Percentiles rank a stretch among this genome's conserved stretches.
Conservation (phyloP, 2,113 vertebrate species). For the Erinaceus europaeus region DNA sequence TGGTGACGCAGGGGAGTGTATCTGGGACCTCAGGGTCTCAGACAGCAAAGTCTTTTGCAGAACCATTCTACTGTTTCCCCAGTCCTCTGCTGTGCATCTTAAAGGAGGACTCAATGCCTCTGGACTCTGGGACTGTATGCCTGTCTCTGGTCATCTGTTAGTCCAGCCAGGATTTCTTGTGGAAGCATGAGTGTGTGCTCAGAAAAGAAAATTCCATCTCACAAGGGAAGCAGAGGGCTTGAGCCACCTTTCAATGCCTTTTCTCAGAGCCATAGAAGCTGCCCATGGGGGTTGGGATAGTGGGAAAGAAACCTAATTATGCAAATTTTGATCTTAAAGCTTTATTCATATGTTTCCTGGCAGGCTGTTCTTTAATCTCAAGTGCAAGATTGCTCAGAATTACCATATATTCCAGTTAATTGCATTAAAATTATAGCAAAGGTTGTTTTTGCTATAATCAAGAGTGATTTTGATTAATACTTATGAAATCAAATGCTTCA, state of each 20-base stretch:
- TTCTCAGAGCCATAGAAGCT: constrained; percentile 69
- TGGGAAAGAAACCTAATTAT: constrained; percentile 80
- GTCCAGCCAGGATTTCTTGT: no score
- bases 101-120: no score
- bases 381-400: constrained; percentile 85
- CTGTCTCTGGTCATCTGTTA: no score
- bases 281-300: background rate
- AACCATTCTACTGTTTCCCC: no score
- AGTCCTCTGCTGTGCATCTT: no score
- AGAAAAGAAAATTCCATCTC: background rate
- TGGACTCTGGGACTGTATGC: no score
- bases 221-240: background rate
- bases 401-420: constrained; percentile 85
- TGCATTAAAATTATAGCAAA: constrained; percentile 81
- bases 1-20: no score
- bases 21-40: no score
- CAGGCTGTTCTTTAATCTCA: constrained; percentile 85
- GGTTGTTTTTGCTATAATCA: constrained; percentile 85
- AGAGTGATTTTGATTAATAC: constrained; percentile 85
- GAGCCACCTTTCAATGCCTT: constrained; percentile 44
- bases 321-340: constrained; percentile 85
- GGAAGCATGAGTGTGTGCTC: no score
- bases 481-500: constrained; percentile 78
- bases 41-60: no score
- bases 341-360: constrained; percentile 85